phyloP scores from a whole-genome alignment of 2,113 vertebrate species.

The Hiodon alosoides region DNA sequence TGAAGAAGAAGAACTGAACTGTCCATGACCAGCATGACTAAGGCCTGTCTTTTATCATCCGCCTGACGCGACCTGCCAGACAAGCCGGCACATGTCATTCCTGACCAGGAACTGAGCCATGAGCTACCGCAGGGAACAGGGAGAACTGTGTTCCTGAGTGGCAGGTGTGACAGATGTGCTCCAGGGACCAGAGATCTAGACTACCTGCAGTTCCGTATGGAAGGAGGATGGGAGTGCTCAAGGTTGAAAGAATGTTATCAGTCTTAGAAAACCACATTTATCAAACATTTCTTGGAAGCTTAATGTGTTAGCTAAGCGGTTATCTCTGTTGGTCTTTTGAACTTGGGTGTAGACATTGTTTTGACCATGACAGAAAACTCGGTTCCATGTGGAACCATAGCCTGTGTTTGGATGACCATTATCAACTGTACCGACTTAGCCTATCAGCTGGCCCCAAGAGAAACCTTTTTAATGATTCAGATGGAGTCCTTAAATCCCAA shows the following conservation, averaged over 20 bases:
- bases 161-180: not conserved
- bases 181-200: not conserved
- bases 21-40: not conserved
- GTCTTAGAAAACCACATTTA: not conserved
- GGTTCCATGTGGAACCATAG: too few species aligned
- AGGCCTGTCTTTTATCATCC: not conserved
- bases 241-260: not conserved
- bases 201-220: not conserved
- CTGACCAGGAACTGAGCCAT: not conserved
- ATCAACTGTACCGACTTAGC: too few species aligned
- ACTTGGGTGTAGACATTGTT: too few species aligned
- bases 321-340: too few species aligned
- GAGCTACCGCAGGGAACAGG: not conserved
- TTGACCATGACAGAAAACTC: too few species aligned
- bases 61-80: not conserved
- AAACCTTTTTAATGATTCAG: too few species aligned
- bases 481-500: too few species aligned
- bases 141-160: not conserved
- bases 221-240: not conserved
- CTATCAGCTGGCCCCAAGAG: too few species aligned
- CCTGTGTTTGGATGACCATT: too few species aligned
- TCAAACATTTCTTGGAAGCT: too few species aligned
- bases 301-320: too few species aligned
- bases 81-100: not conserved
- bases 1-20: not conserved